Percentiles rank a stretch among this genome's conserved stretches.
Conservation (phyloP, 2,797 vertebrate genomes). For the Esox masquinongy region DNA sequence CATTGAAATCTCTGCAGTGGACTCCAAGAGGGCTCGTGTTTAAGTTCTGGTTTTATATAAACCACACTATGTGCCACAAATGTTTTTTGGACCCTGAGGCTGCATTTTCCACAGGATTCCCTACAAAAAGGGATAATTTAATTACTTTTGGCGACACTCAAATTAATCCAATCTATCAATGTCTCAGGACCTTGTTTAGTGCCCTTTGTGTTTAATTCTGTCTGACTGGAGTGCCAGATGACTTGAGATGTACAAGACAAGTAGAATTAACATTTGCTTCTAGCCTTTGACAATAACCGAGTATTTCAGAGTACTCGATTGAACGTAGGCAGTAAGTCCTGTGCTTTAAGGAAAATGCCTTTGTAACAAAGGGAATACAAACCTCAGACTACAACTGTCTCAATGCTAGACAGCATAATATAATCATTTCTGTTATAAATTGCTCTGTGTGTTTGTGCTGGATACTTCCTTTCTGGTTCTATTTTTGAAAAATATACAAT, state of each 20-base stretch:
- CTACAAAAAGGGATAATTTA: constrained; percentile 41
- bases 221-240: constrained; percentile 24
- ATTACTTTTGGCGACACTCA: constrained; percentile 39
- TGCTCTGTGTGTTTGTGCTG: too few species aligned
- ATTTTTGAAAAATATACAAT: neutral
- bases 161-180: constrained; percentile 28
- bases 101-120: constrained; percentile 14
- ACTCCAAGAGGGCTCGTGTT: neutral
- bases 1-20: neutral
- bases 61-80: constrained; percentile 26
- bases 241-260: constrained; percentile 24
- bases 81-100: neutral
- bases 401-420: too few species aligned
- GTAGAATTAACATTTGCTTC: constrained; percentile 37
- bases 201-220: constrained; percentile 26
- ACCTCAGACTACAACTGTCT: neutral
- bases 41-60: constrained; percentile 13
- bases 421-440: too few species aligned
- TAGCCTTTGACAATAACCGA: constrained; percentile 16
- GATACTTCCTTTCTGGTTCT: too few species aligned
- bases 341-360: neutral
- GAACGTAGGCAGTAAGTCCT: neutral
- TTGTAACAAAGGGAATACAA: neutral
- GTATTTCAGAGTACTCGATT: neutral
- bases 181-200: constrained; percentile 31